phyloP scores from a whole-genome alignment of 2,888 invertebrate species.

The Mycalesis mineus region DNA sequence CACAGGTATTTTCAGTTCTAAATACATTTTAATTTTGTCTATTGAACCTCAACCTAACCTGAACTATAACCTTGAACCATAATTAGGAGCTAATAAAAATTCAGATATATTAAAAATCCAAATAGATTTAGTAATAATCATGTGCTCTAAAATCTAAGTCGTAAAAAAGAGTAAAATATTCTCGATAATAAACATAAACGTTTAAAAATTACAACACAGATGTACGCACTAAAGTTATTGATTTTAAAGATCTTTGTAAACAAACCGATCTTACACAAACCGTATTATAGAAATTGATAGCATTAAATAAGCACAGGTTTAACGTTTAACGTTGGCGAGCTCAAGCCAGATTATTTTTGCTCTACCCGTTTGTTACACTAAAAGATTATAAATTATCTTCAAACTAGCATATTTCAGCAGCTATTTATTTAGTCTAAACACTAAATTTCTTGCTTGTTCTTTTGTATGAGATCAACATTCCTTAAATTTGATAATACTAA shows the following conservation, averaged over 20 bases:
- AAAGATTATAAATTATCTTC: not conserved
- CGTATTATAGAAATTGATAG: not conserved
- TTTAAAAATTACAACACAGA: slow-evolving; percentile 3
- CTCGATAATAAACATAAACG: not conserved
- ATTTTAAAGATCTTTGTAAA: slow-evolving; percentile 5
- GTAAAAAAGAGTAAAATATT: not conserved
- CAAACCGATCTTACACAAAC: slow-evolving; percentile 2
- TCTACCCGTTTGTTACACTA: not conserved
- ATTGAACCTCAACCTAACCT: no score
- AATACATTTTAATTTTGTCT: no score
- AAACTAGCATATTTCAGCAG: not conserved
- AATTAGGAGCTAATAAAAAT: not conserved
- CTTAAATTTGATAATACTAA: no score
- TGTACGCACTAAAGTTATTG: slow-evolving; percentile 4
- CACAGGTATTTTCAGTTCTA: no score
- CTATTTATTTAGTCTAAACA: not conserved
- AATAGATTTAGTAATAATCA: not conserved
- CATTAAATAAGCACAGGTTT: not conserved
- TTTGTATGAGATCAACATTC: not conserved
- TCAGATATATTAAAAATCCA: not conserved
- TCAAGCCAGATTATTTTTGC: not conserved
- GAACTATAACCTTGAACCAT: no score
- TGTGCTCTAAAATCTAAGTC: not conserved
- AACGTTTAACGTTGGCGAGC: not conserved
- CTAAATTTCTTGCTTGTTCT: not conserved